A percentile compares a stretch with the other conserved stretches of the same genome.
Conservation (phyloP, 2,797 vertebrate genomes). For the Yasuhikotakia modesta region DNA sequence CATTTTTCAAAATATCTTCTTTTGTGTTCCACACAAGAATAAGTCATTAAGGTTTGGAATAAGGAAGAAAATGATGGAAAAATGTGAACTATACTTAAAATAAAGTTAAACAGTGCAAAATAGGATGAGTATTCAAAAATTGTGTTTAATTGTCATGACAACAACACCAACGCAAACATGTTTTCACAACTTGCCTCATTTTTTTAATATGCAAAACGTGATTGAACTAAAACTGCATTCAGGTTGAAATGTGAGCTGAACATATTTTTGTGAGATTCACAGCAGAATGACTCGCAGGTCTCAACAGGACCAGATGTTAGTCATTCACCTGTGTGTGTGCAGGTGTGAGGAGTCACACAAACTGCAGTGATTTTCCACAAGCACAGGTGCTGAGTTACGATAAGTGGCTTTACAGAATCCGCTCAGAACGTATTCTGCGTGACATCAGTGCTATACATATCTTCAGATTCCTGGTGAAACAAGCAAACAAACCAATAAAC, state of each 20-base stretch:
- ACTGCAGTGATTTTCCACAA: conserved; percentile 18
- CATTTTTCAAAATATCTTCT: too few relatives aligned
- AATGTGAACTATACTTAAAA: too few relatives aligned
- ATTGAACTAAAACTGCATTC: background rate
- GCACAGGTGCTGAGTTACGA: conserved; percentile 6
- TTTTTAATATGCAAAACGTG: background rate
- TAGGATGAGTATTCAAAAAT: background rate
- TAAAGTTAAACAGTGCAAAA: background rate
- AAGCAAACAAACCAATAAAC: background rate
- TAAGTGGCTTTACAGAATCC: conserved; percentile 29
- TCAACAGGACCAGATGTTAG: conserved; percentile 16
- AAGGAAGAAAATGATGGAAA: too few relatives aligned
- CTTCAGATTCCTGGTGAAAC: background rate
- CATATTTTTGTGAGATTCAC: conserved; percentile 5
- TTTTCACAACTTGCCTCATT: background rate
- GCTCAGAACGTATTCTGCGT: background rate
- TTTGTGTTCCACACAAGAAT: too few relatives aligned
- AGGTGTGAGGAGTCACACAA: conserved; percentile 11
- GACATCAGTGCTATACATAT: conserved; percentile 22
- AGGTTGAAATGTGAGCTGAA: background rate
- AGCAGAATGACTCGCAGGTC: background rate
- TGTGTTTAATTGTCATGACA: background rate
- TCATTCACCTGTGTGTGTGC: conserved; percentile 21
- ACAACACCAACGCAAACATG: background rate
- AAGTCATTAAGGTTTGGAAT: too few relatives aligned